These are phyloP conservation scores for Syngnathus floridae DNA, from an alignment of 2,113 vertebrate genomes.

Conservation along the genomic window DNA sequence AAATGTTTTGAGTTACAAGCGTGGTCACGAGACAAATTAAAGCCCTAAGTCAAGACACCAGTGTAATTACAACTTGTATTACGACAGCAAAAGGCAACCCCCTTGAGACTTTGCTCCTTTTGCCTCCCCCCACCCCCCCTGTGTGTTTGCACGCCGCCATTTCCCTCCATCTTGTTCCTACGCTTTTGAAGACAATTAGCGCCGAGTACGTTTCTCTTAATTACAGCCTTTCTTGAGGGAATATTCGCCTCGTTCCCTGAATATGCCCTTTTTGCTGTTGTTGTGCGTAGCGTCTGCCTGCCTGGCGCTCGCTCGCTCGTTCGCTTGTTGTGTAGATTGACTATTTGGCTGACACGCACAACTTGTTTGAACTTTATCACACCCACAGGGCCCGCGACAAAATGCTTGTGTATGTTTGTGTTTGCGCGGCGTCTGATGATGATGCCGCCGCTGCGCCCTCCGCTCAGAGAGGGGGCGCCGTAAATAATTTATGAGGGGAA, in stretches of 20 bases:
- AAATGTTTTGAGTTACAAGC: not conserved
- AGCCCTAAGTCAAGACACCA: not conserved
- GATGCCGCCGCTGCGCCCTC: conserved; percentile 39
- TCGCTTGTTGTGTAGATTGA: conserved; percentile 53
- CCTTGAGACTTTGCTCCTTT: conserved; percentile 84
- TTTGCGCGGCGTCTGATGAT: conserved; percentile 48
- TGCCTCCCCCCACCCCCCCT: conserved; percentile 74
- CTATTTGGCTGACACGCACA: conserved; percentile 56
- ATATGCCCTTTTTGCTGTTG: conserved; percentile 27
- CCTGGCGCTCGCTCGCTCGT: not conserved
- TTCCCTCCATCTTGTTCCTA: conserved; percentile 60
- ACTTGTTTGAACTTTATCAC: conserved; percentile 76
- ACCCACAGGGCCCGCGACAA: conserved; percentile 70
- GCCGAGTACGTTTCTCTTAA: conserved; percentile 86
- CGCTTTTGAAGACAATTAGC: conserved; percentile 95
- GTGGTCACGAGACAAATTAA: not conserved
- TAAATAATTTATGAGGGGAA: conserved; percentile 70
- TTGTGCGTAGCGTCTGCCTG: conserved; percentile 8
- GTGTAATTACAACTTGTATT: conserved; percentile 99
- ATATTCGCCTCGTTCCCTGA: conserved; percentile 71
- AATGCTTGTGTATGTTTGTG: conserved; percentile 70
- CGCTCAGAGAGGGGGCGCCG: conserved; percentile 49
- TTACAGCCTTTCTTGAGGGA: conserved; percentile 85
- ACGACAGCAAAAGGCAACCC: conserved; percentile 92
- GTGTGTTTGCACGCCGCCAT: conserved; percentile 66